These are phyloP conservation scores for Vultur gryphus DNA, from an alignment of 2,797 vertebrate species.

Conservation along the genomic window DNA sequence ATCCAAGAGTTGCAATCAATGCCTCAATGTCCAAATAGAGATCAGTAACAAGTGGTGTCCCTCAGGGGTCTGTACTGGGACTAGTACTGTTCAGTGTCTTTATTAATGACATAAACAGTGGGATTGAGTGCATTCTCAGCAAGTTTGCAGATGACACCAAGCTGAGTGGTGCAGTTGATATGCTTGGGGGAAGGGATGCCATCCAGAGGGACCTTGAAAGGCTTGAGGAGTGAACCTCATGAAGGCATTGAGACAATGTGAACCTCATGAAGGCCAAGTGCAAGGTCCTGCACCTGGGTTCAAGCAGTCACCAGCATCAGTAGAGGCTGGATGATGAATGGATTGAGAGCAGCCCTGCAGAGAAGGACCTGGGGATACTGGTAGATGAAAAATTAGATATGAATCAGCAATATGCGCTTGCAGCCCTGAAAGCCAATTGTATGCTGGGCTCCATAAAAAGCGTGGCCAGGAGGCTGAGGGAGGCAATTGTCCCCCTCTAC, in stretches of 20 bases:
- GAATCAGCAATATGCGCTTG: neutral
- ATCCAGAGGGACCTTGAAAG: neutral
- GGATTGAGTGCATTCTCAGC: neutral
- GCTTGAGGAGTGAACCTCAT: neutral
- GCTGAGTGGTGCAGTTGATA: neutral
- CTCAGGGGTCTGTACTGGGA: neutral
- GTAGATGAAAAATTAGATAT: neutral
- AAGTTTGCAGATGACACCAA: neutral
- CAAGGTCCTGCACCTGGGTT: neutral
- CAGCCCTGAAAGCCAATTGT: neutral
- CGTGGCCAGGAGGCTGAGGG: fast-evolving
- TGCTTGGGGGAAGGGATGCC: neutral
- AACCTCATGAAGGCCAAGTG: neutral
- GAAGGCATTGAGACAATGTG: neutral
- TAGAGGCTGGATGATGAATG: neutral
- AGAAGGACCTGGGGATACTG: neutral
- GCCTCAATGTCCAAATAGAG: neutral
- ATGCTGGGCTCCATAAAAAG: neutral
- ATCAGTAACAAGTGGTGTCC: neutral
- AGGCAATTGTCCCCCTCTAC: neutral
- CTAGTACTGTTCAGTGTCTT: neutral
- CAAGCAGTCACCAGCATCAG: neutral
- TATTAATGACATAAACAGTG: neutral
- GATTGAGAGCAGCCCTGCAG: neutral
- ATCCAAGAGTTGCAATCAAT: neutral